phyloP scores from a whole-genome alignment of 2,113 vertebrate genomes.

The Actenoides hombroni region DNA sequence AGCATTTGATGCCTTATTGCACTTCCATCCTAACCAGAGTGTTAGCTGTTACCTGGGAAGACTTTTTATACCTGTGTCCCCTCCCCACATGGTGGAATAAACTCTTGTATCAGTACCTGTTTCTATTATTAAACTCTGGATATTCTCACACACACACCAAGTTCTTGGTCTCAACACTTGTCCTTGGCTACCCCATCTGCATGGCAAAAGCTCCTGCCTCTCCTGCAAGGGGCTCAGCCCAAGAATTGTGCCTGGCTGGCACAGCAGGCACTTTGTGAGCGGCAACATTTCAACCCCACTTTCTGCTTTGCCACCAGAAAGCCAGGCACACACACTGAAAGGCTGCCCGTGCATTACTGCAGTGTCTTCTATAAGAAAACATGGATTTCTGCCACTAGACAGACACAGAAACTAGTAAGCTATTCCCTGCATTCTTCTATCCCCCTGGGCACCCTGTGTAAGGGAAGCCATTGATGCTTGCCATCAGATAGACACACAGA shows the following conservation, averaged over 20 bases:
- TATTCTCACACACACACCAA: not conserved
- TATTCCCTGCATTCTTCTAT: constrained; percentile 70
- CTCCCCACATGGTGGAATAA: not conserved
- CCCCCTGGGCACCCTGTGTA: constrained; percentile 37
- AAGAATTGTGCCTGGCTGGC: not conserved
- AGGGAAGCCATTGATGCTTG: constrained; percentile 70
- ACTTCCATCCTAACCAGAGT: not conserved
- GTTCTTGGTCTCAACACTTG: not conserved
- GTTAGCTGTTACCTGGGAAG: not conserved
- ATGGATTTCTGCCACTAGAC: constrained; percentile 66
- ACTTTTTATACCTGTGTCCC: not conserved
- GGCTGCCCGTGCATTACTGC: constrained; percentile 4
- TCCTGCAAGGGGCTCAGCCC: not conserved
- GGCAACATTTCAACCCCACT: constrained; percentile 20
- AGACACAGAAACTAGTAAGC: constrained; percentile 69
- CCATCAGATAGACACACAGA: constrained; percentile 66
- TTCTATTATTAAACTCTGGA: not conserved
- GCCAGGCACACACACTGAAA: not conserved
- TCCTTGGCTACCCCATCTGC: not conserved
- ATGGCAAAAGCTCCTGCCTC: not conserved
- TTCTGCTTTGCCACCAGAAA: constrained; percentile 42
- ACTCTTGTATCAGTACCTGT: not conserved
- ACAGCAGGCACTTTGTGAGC: not conserved
- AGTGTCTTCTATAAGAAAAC: constrained; percentile 62
- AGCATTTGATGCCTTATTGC: not conserved